Evolutionary conservation across 2,888 invertebrate species (phyloP).

Genomic region (Stomorhina lunata): DNA sequence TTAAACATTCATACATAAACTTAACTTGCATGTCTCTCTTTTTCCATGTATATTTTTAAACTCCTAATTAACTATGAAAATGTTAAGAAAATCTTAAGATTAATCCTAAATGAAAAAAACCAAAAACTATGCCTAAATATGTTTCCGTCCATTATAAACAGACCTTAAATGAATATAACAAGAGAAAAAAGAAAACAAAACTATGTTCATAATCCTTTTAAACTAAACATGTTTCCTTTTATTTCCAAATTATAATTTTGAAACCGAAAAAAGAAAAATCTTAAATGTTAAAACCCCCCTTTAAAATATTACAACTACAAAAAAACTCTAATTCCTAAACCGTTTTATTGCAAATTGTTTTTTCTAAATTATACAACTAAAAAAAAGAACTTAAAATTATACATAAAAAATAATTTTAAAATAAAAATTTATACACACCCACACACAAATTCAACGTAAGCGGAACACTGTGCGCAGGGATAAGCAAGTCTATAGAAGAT

Average conservation of each 20-base stretch:
- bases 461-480: too few relatives aligned
- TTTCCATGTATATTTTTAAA: neutral
- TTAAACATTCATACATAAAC: too few relatives aligned
- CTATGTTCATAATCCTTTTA: conserved; percentile 45
- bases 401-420: conserved; percentile 9
- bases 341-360: conserved; percentile 46
- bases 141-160: conserved; percentile 80
- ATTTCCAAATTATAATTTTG: neutral
- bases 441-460: conserved; percentile 38
- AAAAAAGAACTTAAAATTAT: conserved; percentile 25
- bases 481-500: too few relatives aligned
- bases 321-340: conserved; percentile 21
- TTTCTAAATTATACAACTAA: conserved; percentile 53
- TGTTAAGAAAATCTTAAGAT: conserved; percentile 29
- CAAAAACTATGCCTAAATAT: conserved; percentile 76
- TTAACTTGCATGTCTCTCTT: too few relatives aligned
- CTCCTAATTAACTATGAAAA: conserved; percentile 7
- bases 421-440: conserved; percentile 47
- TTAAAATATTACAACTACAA: conserved; percentile 33
- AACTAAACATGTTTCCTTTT: conserved; percentile 1
- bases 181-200: conserved; percentile 26
- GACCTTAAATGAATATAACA: conserved; percentile 79
- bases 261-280: neutral
- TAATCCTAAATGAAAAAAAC: conserved; percentile 28
- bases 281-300: neutral